These are phyloP conservation scores for Smittia aterrima DNA, from an alignment of 2,888 invertebrate genomes.

Conservation along the genomic window DNA sequence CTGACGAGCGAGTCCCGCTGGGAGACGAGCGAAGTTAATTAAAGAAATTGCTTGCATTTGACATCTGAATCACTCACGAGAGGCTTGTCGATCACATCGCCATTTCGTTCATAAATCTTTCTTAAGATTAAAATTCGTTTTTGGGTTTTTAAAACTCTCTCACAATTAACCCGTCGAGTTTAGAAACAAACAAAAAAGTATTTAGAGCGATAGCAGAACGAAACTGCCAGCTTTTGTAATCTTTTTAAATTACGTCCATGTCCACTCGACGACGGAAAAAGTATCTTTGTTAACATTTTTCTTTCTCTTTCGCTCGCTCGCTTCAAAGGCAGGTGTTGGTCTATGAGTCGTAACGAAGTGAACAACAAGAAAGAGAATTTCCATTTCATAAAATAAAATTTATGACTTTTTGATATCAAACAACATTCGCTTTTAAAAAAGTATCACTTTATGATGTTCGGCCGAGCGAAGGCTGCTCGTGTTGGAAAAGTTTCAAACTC, in stretches of 20 bases:
- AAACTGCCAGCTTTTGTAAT: neutral
- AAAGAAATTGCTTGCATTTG: too few species aligned
- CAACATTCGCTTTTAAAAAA: conserved; percentile 1
- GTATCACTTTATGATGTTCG: conserved; percentile 26
- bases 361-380: conserved; percentile 25
- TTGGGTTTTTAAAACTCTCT: too few species aligned
- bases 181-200: neutral
- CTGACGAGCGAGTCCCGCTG: neutral
- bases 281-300: neutral
- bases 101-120: too few species aligned
- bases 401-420: conserved; percentile 41
- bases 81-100: neutral
- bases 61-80: too few species aligned
- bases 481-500: neutral
- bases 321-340: conserved; percentile 14
- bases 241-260: conserved; percentile 22
- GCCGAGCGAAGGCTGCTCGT: too few species aligned
- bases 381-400: conserved; percentile 39
- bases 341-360: conserved; percentile 20
- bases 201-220: conserved; percentile 23
- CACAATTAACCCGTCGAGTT: neutral
- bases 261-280: conserved; percentile 4
- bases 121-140: too few species aligned
- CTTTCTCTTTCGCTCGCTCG: neutral
- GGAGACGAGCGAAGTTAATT: neutral